Percentiles rank a stretch among this genome's conserved stretches.
Evolutionary conservation across 2,888 invertebrate species (phyloP).

Genomic region (Sinhomidia bicolor): DNA sequence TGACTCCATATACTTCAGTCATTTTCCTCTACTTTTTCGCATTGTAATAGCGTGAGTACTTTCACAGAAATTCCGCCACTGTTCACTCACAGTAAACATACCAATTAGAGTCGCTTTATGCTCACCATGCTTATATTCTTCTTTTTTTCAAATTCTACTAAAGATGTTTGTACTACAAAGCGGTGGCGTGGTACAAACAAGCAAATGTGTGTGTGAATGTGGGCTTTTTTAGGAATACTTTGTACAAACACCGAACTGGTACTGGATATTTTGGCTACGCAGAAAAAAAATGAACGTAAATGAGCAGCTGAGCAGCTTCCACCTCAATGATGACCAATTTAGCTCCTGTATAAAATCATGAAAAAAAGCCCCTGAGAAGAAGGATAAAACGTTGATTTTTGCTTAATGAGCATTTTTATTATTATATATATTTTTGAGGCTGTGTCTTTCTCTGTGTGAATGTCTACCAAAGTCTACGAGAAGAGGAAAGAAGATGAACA

Average conservation of each 20-base stretch:
- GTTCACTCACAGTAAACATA: background rate
- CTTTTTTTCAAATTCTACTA: background rate
- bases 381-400: constrained; percentile 45
- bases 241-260: background rate
- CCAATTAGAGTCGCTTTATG: background rate
- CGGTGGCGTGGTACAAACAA: background rate
- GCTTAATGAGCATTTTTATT: constrained; percentile 56
- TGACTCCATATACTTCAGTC: background rate
- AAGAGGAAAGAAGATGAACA: background rate
- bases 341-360: constrained; percentile 14
- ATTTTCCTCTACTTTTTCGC: background rate
- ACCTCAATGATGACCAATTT: constrained; percentile 63
- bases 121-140: background rate
- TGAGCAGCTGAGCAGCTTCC: constrained; percentile 59
- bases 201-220: no score
- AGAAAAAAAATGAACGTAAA: constrained; percentile 3
- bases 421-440: no score
- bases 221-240: constrained; percentile 23
- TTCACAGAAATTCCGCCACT: background rate
- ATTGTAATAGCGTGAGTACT: background rate
- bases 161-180: background rate
- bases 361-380: constrained; percentile 5
- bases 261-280: background rate
- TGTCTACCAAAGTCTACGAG: background rate
- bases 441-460: background rate